Evolutionary conservation across 2,888 invertebrate genomes (phyloP).

Genomic region (Stegana nigrithorax): DNA sequence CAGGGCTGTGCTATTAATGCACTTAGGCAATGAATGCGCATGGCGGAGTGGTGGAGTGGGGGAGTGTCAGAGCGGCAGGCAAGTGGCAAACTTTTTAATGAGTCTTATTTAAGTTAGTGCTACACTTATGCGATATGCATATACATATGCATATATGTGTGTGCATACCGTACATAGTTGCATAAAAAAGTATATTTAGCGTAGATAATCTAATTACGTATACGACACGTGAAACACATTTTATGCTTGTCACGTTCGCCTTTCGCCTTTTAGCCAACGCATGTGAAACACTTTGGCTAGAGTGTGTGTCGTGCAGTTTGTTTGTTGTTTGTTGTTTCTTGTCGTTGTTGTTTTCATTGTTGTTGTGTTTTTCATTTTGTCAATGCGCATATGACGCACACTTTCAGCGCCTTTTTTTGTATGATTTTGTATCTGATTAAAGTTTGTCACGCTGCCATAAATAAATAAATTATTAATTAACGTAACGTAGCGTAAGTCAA

Average conservation of each 20-base stretch:
- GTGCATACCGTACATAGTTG: too few species aligned
- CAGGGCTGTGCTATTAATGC: not conserved
- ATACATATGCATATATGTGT: not conserved
- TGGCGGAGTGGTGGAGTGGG: too few species aligned
- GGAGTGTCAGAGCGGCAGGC: too few species aligned
- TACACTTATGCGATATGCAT: not conserved
- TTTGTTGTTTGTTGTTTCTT: not conserved
- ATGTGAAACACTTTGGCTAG: not conserved
- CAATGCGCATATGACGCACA: not conserved
- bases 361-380: not conserved
- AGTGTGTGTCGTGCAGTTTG: not conserved
- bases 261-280: not conserved
- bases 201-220: constrained; percentile 58
- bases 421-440: constrained; percentile 10
- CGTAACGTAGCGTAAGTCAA: constrained; percentile 40
- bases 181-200: not conserved
- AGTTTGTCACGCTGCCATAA: constrained; percentile 57
- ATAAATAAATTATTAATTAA: constrained; percentile 61
- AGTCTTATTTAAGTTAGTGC: not conserved
- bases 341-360: not conserved
- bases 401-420: not conserved
- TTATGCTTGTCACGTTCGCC: constrained; percentile 9
- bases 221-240: constrained; percentile 47
- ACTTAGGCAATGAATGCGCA: constrained; percentile 19
- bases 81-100: too few species aligned